Conservation (phyloP, 2,113 vertebrate species). For the Poeciliopsis turrubarensis region DNA sequence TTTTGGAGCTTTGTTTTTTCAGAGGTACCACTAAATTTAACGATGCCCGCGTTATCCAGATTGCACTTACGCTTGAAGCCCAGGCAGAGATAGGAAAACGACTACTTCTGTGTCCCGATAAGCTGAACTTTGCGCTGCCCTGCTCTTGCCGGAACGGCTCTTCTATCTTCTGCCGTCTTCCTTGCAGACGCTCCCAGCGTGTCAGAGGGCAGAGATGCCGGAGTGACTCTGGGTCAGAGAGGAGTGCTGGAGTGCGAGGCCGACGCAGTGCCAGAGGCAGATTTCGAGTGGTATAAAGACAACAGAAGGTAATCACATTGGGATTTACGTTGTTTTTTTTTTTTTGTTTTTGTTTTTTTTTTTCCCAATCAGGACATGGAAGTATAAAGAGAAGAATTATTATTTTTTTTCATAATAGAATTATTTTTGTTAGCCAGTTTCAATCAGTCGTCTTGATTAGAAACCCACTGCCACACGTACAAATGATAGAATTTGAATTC, state of each 20-base stretch:
- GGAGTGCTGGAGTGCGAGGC: constrained; percentile 92
- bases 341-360: too few relatives aligned
- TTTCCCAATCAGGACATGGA: background rate
- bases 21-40: too few relatives aligned
- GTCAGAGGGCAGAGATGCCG: constrained; percentile 89
- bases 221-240: constrained; percentile 89
- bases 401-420: too few relatives aligned
- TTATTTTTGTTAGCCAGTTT: background rate
- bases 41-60: too few relatives aligned
- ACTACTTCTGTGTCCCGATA: background rate
- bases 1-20: too few relatives aligned
- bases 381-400: background rate
- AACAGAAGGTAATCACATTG: constrained; percentile 86
- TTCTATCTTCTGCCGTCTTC: constrained; percentile 23
- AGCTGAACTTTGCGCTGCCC: constrained; percentile 5
- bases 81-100: background rate
- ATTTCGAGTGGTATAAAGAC: constrained; percentile 97
- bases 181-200: constrained; percentile 89
- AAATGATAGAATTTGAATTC: too few relatives aligned
- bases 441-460: background rate
- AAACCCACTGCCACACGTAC: too few relatives aligned
- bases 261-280: constrained; percentile 88
- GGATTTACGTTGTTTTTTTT: constrained; percentile 4
- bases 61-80: background rate
- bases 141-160: constrained; percentile 14